Evolutionary conservation across 2,113 vertebrate species (phyloP).

Genomic region (Donacobius atricapilla): DNA sequence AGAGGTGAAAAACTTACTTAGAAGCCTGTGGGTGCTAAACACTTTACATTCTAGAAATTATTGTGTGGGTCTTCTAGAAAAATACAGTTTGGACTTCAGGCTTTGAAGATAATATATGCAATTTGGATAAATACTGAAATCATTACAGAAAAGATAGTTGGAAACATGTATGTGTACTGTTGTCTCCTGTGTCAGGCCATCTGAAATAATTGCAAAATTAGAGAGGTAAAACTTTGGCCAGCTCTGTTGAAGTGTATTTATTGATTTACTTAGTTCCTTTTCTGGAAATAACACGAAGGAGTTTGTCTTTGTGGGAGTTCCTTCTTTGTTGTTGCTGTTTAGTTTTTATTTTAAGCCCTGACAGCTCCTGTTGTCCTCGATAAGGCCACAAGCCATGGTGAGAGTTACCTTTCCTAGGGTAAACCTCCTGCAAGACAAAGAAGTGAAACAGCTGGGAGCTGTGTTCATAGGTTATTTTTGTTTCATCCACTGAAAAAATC

Average conservation of each 20-base stretch:
- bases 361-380: neutral
- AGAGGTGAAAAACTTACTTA: neutral
- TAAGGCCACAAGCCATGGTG: neutral
- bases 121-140: neutral
- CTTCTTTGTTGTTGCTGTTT: neutral
- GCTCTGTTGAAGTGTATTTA: neutral
- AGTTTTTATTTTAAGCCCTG: neutral
- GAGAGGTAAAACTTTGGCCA: neutral
- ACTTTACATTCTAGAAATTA: neutral
- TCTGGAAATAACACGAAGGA: neutral
- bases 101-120: neutral
- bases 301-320: neutral
- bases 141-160: neutral
- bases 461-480: neutral
- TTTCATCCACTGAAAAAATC: neutral
- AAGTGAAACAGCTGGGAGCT: neutral
- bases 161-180: accelerated
- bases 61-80: neutral
- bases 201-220: neutral
- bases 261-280: neutral
- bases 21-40: neutral
- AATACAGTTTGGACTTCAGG: neutral
- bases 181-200: neutral
- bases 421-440: neutral
- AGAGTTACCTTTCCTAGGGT: neutral